Evolutionary conservation across 2,888 invertebrate species (phyloP).

Genomic region (Polymixis flavicincta): DNA sequence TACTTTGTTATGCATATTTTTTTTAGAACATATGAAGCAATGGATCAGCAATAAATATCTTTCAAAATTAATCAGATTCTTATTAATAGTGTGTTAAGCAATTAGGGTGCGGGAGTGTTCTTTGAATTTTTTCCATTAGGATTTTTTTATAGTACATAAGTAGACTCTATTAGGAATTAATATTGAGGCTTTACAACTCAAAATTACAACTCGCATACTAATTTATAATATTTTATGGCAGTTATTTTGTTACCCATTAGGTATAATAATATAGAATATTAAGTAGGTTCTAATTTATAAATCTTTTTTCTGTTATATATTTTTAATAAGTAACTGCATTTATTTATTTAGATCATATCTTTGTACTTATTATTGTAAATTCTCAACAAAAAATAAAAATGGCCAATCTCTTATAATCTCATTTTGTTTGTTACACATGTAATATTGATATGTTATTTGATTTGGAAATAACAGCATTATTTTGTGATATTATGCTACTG

Average conservation of each 20-base stretch:
- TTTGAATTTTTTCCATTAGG: too few species aligned
- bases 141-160: background rate
- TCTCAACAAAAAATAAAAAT: background rate
- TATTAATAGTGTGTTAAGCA: too few species aligned
- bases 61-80: too few species aligned
- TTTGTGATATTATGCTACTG: slow-evolving; percentile 64
- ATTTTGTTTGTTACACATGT: background rate
- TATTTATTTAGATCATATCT: background rate
- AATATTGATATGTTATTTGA: background rate
- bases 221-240: background rate
- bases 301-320: background rate
- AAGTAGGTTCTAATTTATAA: slow-evolving; percentile 34
- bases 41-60: too few species aligned
- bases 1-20: too few species aligned
- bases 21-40: too few species aligned
- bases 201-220: slow-evolving; percentile 43
- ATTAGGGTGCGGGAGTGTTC: too few species aligned
- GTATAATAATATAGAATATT: slow-evolving; percentile 15
- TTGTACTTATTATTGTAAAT: slow-evolving; percentile 20
- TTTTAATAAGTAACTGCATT: background rate
- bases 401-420: slow-evolving; percentile 8
- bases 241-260: slow-evolving; percentile 16
- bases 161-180: slow-evolving; percentile 25
- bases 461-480: slow-evolving; percentile 18
- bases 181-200: slow-evolving; percentile 41